Base-by-base conservation (phyloP, 2,113 vertebrate species). In the Sardina pilchardus region DNA sequence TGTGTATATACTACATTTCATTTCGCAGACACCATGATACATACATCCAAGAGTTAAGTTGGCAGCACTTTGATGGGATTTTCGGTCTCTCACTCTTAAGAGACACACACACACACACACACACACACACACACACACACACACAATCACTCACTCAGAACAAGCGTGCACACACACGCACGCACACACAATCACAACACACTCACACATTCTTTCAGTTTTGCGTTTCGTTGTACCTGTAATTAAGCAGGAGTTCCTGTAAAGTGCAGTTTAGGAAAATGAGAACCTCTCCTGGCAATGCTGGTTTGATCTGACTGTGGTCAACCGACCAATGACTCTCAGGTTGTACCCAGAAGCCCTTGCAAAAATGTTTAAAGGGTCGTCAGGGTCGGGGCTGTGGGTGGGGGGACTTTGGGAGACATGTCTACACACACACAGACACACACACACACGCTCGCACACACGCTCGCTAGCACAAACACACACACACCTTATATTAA, bases 201-300 rank as follows among this genome's bases (percentile, higher is more conserved):
- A 36, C 9, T 50, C 36, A 36, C 82, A 39, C 45, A 87, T 81
- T 21, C 78, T 78, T 89, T 85, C 83, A 43, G 90, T 83, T 87
- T 84, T 63, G 85, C 43, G 0, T 30, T 17, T 7, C 88, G 34
- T 84, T 89, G 90, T 93, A 94, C 91, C 88, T 53, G 85, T 90
- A 89, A 88, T 82, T 81, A 84, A 67, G 36, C 83, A 80, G 85
- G 86, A 53, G 83, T 92, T 59, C 67, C 86, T 87, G 87, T 95
- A 94, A 95, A 94, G 94, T 94, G 94, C 94, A 94, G 92, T 89
- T 78, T 89, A 67, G 85, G 89, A 75, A 89, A 90, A 91, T 90
- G 91, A 93, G 91, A 93, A 91, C 89, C 81, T 93, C 50, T 90
- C 89, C 89, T 34, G 42, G 84, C 48, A 84, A 87, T 71, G 86